phyloP scores from a whole-genome alignment of 2,113 vertebrate genomes.

The Apodemus speciosus region DNA sequence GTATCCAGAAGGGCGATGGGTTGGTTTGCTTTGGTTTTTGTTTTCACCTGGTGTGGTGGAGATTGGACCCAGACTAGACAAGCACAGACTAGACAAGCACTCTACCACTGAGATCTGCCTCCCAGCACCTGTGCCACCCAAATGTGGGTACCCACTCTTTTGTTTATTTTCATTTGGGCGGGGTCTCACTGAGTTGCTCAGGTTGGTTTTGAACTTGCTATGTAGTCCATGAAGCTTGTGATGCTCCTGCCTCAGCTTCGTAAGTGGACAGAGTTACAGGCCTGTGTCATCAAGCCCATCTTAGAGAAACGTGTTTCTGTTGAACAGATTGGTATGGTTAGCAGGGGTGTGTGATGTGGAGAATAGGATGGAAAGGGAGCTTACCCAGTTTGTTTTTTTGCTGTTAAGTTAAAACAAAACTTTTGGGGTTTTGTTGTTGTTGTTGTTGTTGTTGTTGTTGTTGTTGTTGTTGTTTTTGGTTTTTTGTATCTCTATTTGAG shows the following conservation, averaged over 20 bases:
- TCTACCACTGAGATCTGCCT: not conserved
- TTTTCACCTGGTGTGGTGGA: not conserved
- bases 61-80: too few relatives aligned
- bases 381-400: not conserved
- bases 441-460: too few relatives aligned
- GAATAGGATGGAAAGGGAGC: not conserved
- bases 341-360: not conserved
- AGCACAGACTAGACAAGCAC: not conserved
- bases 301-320: not conserved
- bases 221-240: not conserved
- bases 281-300: not conserved
- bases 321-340: not conserved
- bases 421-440: not conserved
- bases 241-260: not conserved
- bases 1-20: not conserved
- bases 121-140: not conserved
- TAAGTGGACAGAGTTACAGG: not conserved
- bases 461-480: too few relatives aligned
- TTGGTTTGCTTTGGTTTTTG: not conserved
- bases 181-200: not conserved
- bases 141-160: not conserved
- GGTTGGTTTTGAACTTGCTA: not conserved
- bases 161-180: not conserved
- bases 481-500: not conserved
- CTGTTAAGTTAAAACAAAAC: not conserved